Base-by-base conservation (phyloP, 1,140 invertebrate species). In the Tachypleus tridentatus region DNA sequence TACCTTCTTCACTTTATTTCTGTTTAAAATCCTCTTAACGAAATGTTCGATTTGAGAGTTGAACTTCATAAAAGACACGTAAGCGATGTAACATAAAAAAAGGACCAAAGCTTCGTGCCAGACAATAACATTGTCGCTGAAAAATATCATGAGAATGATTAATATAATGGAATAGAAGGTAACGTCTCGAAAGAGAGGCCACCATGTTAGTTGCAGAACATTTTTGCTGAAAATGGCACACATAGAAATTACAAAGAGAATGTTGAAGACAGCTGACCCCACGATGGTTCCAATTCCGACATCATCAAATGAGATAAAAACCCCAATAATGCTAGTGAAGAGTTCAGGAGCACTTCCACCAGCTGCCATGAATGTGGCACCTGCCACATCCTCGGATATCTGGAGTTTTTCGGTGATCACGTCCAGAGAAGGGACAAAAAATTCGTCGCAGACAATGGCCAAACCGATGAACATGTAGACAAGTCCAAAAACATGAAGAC, bases 181-280 rank as follows among this genome's bases (percentile, higher is more conserved):
- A 76, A 93, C 94, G 80, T 97, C 93, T 73, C 93, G 86, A 79
- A 97, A 95, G 61, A 97, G 81, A 64, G 93, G 93, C 93, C 91
- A 93, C 90, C 91, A 93, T 66, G 91, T 93, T 62, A 93, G 81
- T 62, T 86, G 83, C 47, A 92, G 82, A 64, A 92, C 86, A 59
- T 88, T 90, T 73, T 87, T 86, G 70, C 89, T 91, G 80, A 93
- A 93, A 67, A 95, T 82, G 71, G 91, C 91, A 81, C 91, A 94
- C 85, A 93, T 91, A 72, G 90, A 91, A 78, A 95, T 93, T 73
- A 95, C 91, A 80, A 95, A 94, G 57, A 95, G 82, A 72, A 95
- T 93, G 79, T 95, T 95, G 79, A 95, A 95, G 29, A 94, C 91
- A 62, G 92, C 92, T 4, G 91, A 94, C 62, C 92, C 91, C 70